Base-by-base conservation (phyloP, 1,140 invertebrate species). In the Heliconius hermathena region DNA sequence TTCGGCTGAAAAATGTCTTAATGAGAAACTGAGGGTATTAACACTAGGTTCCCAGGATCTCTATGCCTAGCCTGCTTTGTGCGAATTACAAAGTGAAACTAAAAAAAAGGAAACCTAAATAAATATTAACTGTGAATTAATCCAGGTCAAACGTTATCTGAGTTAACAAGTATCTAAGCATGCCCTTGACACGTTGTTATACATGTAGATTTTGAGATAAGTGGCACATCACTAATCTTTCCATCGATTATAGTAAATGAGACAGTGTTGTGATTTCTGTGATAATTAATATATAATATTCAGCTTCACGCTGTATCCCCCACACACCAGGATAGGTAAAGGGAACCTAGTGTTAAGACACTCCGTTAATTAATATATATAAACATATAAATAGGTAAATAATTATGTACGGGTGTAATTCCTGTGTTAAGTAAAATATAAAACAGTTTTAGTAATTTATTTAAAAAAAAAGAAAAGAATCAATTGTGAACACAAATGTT, bases 191-290 rank as follows among this genome's bases (percentile, higher is more conserved):
- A 26, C 13, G 60, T 22, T 66, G 26, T 5, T 66, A 66, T 66
- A n/a, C 16, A 29, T 66, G 60, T 66, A 29, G 60, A 66, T 66
- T 66, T 66, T 29, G 60, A 66, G 60, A 66, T 66, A 66, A 66
- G 9, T 29, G 60, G 60, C 60, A 66, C 60, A 66, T 29, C 60
- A 66, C 60, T 66, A 66, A 66, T 66, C 60, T 66, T 60, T 66
- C 60, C 60, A 66, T 66, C 26, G 26, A 66, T 66, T 66, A 66
- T 29, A 29, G 22, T 66, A 66, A 66, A 29, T 66, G 60, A 66
- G 60, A 66, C 29, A 66, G 60, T 66, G 60, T 66, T 66, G 60
- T 16, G 3, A 11, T 29, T 26, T 66, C 54, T 22, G 49, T 18
- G 49, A 57, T 57, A n/a, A 20, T 57, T 57, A 22, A 22, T 60